These are phyloP conservation scores for Octomys mimax DNA, from an alignment of 2,797 vertebrate genomes.

Conservation along the genomic window DNA sequence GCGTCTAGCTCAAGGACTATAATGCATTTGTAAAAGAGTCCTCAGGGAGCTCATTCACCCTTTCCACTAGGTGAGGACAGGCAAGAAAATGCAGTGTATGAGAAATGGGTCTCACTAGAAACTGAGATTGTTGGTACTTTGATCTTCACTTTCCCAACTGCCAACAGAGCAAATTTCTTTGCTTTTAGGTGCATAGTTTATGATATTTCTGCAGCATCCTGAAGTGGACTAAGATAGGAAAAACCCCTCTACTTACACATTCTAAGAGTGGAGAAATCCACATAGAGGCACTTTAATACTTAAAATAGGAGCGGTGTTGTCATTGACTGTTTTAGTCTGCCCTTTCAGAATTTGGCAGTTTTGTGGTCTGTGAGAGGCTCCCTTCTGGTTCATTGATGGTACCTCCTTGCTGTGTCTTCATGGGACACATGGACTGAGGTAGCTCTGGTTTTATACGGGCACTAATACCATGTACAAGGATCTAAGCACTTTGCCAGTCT, in stretches of 20 bases:
- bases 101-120: neutral
- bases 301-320: neutral
- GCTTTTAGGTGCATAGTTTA: neutral
- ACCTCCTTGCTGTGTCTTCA: neutral
- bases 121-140: neutral
- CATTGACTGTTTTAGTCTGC: neutral
- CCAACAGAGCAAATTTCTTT: neutral
- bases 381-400: neutral
- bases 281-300: neutral
- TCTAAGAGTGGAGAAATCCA: neutral
- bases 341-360: neutral
- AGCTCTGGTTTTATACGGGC: neutral
- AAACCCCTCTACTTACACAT: neutral
- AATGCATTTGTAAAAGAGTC: neutral
- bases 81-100: neutral
- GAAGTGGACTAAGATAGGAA: neutral
- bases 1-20: neutral
- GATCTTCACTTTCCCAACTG: neutral
- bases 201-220: neutral
- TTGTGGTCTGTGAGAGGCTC: neutral
- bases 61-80: neutral
- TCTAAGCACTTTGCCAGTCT: neutral
- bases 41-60: neutral
- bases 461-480: neutral
- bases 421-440: neutral